Conservation (phyloP, 2,888 invertebrate species). For the Leucophenga maculata region DNA sequence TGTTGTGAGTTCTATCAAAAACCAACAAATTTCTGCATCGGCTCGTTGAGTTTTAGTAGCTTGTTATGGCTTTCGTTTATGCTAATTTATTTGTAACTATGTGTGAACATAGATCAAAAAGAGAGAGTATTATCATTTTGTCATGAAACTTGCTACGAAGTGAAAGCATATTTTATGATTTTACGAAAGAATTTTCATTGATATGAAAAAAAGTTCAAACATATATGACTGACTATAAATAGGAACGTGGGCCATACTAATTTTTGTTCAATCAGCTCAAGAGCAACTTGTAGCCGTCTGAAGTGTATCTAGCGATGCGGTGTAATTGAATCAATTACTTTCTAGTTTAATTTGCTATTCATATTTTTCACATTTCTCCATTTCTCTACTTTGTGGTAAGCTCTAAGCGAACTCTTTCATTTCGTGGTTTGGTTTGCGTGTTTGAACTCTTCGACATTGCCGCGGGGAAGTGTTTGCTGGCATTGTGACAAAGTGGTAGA, state of each 20-base stretch:
- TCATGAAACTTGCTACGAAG: too few relatives aligned
- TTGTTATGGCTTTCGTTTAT: slow-evolving; percentile 45
- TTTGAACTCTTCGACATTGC: slow-evolving; percentile 13
- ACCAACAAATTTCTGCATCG: slow-evolving; percentile 26
- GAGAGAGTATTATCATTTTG: too few relatives aligned
- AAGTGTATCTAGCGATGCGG: too few relatives aligned
- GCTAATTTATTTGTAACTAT: slow-evolving; percentile 50
- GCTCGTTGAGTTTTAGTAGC: slow-evolving; percentile 29
- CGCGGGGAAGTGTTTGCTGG: slow-evolving; percentile 37
- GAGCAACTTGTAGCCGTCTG: too few relatives aligned
- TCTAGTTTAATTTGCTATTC: slow-evolving; percentile 39
- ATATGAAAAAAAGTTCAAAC: too few relatives aligned
- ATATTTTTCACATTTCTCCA: slow-evolving; percentile 13
- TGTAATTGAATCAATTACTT: background rate
- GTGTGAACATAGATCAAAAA: background rate
- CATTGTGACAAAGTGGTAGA: slow-evolving; percentile 59
- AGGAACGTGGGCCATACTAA: too few relatives aligned
- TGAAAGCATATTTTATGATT: too few relatives aligned
- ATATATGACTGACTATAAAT: too few relatives aligned
- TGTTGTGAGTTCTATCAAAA: background rate
- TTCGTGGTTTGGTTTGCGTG: slow-evolving; percentile 58
- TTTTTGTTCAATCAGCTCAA: too few relatives aligned
- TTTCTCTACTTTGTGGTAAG: background rate
- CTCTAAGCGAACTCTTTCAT: slow-evolving; percentile 28
- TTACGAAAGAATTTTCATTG: too few relatives aligned